Conservation (phyloP, 2,797 vertebrate genomes). For the Crenuchus spilurus region DNA sequence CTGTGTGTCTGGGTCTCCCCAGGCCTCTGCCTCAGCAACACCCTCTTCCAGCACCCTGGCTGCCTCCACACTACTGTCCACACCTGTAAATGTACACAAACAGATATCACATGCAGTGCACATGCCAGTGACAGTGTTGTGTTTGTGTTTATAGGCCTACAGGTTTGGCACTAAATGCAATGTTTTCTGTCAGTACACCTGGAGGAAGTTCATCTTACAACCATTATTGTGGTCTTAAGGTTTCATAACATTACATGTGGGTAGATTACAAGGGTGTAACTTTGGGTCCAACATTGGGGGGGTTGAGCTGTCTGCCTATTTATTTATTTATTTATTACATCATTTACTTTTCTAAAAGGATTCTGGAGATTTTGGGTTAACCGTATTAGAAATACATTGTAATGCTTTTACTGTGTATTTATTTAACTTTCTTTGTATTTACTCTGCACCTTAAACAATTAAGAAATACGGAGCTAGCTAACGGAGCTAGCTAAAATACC, state of each 20-base stretch:
- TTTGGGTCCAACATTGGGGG: too few species aligned
- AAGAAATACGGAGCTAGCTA: too few species aligned
- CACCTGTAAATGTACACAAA: constrained; percentile 78
- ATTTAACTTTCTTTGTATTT: too few species aligned
- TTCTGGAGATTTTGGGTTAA: too few species aligned
- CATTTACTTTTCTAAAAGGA: too few species aligned
- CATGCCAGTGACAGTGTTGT: background rate
- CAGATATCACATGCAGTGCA: constrained; percentile 55
- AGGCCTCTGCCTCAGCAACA: constrained; percentile 79
- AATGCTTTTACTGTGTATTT: too few species aligned
- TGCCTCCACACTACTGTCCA: constrained; percentile 72
- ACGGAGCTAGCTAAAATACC: too few species aligned
- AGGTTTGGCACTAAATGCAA: constrained; percentile 8
- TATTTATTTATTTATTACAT: too few species aligned
- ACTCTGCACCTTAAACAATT: too few species aligned
- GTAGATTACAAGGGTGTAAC: too few species aligned
- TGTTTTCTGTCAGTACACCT: background rate
- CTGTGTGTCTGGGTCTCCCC: constrained; percentile 81
- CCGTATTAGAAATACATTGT: too few species aligned
- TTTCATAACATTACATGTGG: background rate
- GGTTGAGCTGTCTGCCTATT: too few species aligned
- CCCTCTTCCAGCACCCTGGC: constrained; percentile 78
- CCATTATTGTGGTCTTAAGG: background rate
- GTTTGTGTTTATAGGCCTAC: background rate
- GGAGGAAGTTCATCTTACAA: background rate